phyloP scores from a whole-genome alignment of 2,888 invertebrate species.

The Ophraella communa region DNA sequence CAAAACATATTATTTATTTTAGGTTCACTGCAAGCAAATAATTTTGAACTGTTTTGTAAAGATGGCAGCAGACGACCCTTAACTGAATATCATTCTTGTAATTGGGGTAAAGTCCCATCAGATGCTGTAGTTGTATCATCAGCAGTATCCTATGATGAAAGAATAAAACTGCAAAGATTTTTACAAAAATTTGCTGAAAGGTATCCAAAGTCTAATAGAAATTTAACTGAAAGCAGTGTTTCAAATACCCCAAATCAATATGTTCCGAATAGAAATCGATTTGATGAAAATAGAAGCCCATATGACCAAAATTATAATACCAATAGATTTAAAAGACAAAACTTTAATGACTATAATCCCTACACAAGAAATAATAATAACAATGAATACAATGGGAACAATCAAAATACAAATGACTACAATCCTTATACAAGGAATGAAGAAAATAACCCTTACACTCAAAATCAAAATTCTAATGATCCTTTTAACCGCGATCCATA shows the following conservation, averaged over 20 bases:
- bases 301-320: constrained; percentile 42
- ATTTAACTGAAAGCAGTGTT: constrained; percentile 35
- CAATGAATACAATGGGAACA: constrained; percentile 29
- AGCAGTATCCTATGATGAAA: constrained; percentile 67
- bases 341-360: constrained; percentile 31
- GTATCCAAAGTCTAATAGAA: constrained; percentile 53
- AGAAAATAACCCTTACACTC: constrained; percentile 22
- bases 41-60: constrained; percentile 81
- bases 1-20: constrained; percentile 29
- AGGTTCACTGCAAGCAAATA: constrained; percentile 71
- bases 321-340: constrained; percentile 47
- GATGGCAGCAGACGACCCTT: constrained; percentile 76
- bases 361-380: constrained; percentile 15
- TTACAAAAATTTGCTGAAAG: constrained; percentile 68
- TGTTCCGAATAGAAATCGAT: constrained; percentile 46
- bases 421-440: constrained; percentile 19
- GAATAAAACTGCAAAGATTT: constrained; percentile 70
- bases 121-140: constrained; percentile 88
- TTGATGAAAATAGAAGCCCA: constrained; percentile 36
- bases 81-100: constrained; percentile 74
- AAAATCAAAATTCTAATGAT: constrained; percentile 37
- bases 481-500: constrained; percentile 50
- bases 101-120: constrained; percentile 86
- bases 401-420: constrained; percentile 14
- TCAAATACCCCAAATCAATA: constrained; percentile 21